Evolutionary conservation across 30 jellyfish, hydroid and myxozoan genomes (phyloP), one percentile per base, ranked within the genome.

Genomic region (Aurelia aurita): DNA sequence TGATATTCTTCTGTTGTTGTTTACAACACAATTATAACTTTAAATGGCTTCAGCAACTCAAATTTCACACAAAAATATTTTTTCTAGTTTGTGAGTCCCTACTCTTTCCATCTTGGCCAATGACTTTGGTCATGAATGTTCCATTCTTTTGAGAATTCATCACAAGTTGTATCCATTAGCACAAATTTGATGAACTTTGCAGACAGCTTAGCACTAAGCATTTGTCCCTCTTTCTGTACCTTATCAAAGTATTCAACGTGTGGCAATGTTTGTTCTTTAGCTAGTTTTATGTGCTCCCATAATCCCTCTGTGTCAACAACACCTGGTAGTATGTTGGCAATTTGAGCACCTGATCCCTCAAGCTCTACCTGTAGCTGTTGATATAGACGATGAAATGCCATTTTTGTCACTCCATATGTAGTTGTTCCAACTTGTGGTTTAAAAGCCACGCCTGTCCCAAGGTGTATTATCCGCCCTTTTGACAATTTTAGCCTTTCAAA

Each of bases 361-460:
- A 80, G 72, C 54, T 80, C 90, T 19, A 80, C 82, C 28, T 63
- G 79, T 3, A 80, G 63, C 31, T 80, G 90, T 31, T 49, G 54
- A 63, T 34, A 80, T 2, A 80, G 64, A 19, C 90, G 82, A 43
- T 80, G 81, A 61, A 80, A 80, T 14, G 90, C 90, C 90, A 80
- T 80, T 55, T 80, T 80, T 3, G 90, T 80, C 23, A 80, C 82
- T 12, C 90, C 90, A 66, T 80, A 80, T 7, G 90, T 80, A 13
- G 90, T 61, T 19, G 90, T 80, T 22, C 90, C 90, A 45, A 80
- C 25, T 61, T 80, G 90, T 14, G 90, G 72, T 20, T 66, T 63
- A 55, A 80, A 80, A 34, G 90, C 90, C 10, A 80, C 90, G 3
- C 90, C 90, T n/a, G 90, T 80, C 26, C 90, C 90, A 20, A 80